phyloP scores from a whole-genome alignment of 2,797 vertebrate genomes.

The Garrulus glandarius region DNA sequence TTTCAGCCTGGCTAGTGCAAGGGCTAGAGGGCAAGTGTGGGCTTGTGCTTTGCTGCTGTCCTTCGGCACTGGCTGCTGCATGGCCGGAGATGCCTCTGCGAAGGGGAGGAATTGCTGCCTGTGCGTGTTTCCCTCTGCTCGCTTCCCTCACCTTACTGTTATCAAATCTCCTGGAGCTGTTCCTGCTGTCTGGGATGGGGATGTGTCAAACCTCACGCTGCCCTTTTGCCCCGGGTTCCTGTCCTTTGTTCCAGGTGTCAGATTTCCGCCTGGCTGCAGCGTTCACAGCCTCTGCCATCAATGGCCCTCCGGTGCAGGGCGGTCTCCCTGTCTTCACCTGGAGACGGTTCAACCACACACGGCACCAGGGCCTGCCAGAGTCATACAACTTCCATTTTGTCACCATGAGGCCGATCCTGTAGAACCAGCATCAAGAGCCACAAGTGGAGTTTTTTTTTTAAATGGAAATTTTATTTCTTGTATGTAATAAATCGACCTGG shows the following conservation, averaged over 20 bases:
- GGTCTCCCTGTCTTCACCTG: conserved; percentile 85
- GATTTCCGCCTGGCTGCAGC: conserved; percentile 82
- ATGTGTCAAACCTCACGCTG: fast-evolving
- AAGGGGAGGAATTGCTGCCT: background rate
- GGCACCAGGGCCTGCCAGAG: conserved; percentile 82
- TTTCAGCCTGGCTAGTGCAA: background rate
- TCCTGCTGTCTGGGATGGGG: background rate
- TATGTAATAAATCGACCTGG: conserved; percentile 40
- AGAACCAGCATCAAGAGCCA: background rate
- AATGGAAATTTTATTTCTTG: background rate
- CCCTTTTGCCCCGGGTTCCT: background rate
- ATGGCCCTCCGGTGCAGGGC: conserved; percentile 82
- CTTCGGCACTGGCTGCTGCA: background rate
- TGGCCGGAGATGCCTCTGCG: background rate
- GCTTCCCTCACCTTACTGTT: background rate
- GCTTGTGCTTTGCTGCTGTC: background rate
- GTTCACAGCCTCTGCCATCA: conserved; percentile 82
- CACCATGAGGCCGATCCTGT: conserved; percentile 78
- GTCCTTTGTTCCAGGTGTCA: conserved; percentile 77
- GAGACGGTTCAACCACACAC: conserved; percentile 81
- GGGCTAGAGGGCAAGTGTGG: background rate
- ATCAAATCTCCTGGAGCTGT: fast-evolving
- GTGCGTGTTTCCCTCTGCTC: background rate
- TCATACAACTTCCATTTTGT: conserved; percentile 84
- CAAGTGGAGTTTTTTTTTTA: background rate